Percentiles rank a stretch among this genome's conserved stretches.
Evolutionary conservation across 2,113 vertebrate species (phyloP).

Genomic region (Alethe diademata): DNA sequence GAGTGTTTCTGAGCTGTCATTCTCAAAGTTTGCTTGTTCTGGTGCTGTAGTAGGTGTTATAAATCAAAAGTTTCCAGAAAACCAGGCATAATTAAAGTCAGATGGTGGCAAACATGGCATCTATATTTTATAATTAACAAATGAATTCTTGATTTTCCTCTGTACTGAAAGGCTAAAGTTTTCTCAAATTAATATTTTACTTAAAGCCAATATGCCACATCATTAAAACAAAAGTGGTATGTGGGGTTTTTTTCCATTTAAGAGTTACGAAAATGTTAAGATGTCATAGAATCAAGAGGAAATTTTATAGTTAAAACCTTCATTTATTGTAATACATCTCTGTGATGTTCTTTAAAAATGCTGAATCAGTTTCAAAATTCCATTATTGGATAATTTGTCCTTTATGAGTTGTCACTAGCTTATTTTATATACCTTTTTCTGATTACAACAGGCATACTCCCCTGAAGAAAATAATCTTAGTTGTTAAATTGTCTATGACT

Average conservation of each 20-base stretch:
- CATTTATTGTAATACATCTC: neutral
- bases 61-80: neutral
- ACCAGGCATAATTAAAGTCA: neutral
- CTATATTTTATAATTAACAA: neutral
- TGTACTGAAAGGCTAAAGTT: neutral
- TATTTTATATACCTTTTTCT: neutral
- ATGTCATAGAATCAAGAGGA: neutral
- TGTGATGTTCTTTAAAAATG: neutral
- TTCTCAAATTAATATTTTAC: neutral
- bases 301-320: neutral
- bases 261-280: neutral
- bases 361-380: neutral
- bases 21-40: neutral
- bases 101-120: neutral
- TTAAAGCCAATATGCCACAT: neutral
- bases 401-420: neutral
- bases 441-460: neutral
- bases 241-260: neutral
- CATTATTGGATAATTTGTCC: neutral
- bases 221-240: neutral
- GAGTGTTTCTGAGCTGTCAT: neutral
- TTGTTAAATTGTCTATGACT: neutral
- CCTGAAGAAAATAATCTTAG: neutral
- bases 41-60: neutral
- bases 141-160: constrained; percentile 14